Conservation (phyloP, 1,140 invertebrate genomes). For the Danaus melanippus region DNA sequence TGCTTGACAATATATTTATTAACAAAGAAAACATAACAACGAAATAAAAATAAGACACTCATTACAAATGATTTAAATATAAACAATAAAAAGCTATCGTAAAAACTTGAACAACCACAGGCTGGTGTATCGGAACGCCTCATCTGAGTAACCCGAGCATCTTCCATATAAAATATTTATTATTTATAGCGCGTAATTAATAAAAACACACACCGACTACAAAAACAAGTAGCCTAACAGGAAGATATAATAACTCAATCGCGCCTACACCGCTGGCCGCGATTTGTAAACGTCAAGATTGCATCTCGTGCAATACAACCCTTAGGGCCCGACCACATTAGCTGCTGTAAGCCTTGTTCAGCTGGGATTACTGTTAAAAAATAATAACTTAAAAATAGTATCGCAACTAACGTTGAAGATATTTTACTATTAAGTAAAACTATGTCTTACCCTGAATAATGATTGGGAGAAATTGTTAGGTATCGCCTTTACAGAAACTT, state of each 20-base stretch:
- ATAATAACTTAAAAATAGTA: no score
- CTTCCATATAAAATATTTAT: slow-evolving; percentile 70
- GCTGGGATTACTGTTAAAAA: no score
- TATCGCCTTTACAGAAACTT: no score
- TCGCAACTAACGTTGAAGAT: no score
- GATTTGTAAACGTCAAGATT: slow-evolving; percentile 66
- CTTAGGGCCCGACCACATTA: slow-evolving; percentile 7
- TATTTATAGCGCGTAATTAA: slow-evolving; percentile 69
- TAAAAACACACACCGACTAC: slow-evolving; percentile 64
- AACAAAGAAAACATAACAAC: slow-evolving; percentile 6
- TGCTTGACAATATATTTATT: slow-evolving; percentile 7
- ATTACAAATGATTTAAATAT: slow-evolving; percentile 17
- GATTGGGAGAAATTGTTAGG: no score
- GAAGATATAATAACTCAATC: slow-evolving; percentile 71
- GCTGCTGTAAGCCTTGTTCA: no score
- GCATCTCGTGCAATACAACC: slow-evolving; percentile 38
- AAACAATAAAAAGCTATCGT: slow-evolving; percentile 33
- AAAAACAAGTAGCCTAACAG: slow-evolving; percentile 70
- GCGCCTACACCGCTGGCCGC: slow-evolving; percentile 44
- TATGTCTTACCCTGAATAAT: not conserved
- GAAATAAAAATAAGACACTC: slow-evolving; percentile 8
- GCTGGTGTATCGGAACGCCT: slow-evolving; percentile 39
- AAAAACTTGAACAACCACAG: slow-evolving; percentile 64
- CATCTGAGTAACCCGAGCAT: slow-evolving; percentile 49
- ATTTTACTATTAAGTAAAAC: not conserved